Evolutionary conservation across 2,888 invertebrate genomes (phyloP), one percentile per base, ranked within the genome.

Genomic region (Drosophila atroscutellata): DNA sequence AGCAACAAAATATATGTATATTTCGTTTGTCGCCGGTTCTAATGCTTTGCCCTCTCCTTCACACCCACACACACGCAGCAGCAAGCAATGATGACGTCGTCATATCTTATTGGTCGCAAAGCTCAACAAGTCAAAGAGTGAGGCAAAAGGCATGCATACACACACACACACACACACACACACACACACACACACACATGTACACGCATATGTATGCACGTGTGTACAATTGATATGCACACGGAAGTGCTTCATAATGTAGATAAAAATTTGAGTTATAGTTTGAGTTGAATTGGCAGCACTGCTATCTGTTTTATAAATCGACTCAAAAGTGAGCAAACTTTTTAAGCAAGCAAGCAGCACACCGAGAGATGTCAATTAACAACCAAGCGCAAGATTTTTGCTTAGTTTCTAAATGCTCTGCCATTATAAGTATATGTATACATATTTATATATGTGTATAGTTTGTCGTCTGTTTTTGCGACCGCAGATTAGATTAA

Each of bases 401-500:
- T 63, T 71, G 59, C 52, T 71, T 57, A 56, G 34, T 30, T 47
- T 64, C n/a, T 63, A 39, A 49, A 49, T 26, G 39, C 57, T 24
- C 28, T 55, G 34, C 28, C 18, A 36, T 52, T 55, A 24, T 54
- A 42, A 51, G 47, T 30, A 34, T 20, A 24, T 42, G 26, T 26
- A 66, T 34, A 51, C 18, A 30, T 11, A 51, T 34, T 42, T 39
- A 52, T 34, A 36, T 39, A 52, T 34, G 26, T 54, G 50, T 66
- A 62, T 71, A 59, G 60, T 52, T 24, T 75, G 82, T 57, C 61
- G 64, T 75, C 60, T 71, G 58, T 67, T 73, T 75, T 67, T 70
- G 89, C 85, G 79, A 81, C 79, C 74, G 71, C 86, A 89, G 85
- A 89, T 85, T 87, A 85, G 85, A 85, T 85, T 85, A 87, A 84